A percentile compares a stretch with the other conserved stretches of the same genome.
These are phyloP conservation scores for Hippopotamyrus pictus DNA, from an alignment of 2,797 vertebrate species.

Conservation along the genomic window DNA sequence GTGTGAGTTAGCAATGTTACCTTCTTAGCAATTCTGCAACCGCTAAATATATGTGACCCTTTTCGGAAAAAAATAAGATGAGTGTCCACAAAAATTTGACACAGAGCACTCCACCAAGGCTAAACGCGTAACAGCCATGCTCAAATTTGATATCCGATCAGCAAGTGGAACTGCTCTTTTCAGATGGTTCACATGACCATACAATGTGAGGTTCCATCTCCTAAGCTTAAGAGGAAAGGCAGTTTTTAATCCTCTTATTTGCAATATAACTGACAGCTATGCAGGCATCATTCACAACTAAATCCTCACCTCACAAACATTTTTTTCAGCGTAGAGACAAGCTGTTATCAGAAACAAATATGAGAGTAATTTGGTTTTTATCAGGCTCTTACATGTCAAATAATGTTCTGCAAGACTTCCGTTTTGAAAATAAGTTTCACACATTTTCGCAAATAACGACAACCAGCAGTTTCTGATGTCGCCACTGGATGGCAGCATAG, in stretches of 20 bases:
- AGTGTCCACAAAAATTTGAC: neutral
- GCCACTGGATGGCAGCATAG: conserved; percentile 47
- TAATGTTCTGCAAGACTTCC: neutral
- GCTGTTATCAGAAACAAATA: neutral
- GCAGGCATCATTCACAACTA: neutral
- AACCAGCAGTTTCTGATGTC: neutral
- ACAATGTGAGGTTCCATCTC: neutral
- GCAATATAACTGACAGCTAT: neutral
- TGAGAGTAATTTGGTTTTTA: neutral
- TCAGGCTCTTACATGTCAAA: neutral
- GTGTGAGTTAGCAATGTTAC: neutral
- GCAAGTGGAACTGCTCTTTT: neutral
- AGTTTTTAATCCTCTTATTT: neutral
- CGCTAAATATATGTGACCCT: neutral
- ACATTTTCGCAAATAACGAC: neutral
- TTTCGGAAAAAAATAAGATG: neutral
- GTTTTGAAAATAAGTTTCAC: neutral
- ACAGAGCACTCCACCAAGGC: neutral
- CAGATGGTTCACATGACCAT: neutral
- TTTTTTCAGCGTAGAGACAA: neutral
- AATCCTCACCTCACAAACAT: neutral
- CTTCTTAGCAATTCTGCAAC: neutral
- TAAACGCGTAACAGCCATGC: neutral
- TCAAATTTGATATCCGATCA: neutral
- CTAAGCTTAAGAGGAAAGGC: neutral